Conservation (phyloP, 2,888 invertebrate genomes). For the Carpatolechia fugitivella region DNA sequence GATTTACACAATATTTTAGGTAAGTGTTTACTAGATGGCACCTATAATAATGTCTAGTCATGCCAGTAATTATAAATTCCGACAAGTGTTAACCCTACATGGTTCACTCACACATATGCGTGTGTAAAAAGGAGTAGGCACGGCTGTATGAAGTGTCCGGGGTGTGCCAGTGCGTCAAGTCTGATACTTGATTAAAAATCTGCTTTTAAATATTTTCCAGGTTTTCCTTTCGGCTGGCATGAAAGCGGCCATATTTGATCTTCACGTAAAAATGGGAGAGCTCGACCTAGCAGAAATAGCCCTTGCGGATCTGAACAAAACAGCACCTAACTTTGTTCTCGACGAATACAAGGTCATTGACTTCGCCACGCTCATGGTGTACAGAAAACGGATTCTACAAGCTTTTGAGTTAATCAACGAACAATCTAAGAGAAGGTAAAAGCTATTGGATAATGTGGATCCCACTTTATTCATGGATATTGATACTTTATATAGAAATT, state of each 20-base stretch:
- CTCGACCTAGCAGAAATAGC: slow-evolving; percentile 73
- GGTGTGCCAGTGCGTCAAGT: no score
- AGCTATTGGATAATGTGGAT: not conserved
- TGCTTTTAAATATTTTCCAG: slow-evolving; percentile 44
- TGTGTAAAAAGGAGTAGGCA: no score
- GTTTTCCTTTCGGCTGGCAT: slow-evolving; percentile 82
- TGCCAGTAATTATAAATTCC: no score
- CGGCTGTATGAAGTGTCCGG: no score
- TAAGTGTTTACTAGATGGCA: no score
- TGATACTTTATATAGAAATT: no score
- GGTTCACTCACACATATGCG: no score
- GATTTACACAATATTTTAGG: no score
- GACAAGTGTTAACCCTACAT: no score
- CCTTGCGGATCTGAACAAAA: slow-evolving; percentile 72
- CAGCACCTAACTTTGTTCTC: slow-evolving; percentile 76
- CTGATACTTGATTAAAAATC: not conserved
- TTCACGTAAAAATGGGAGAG: slow-evolving; percentile 78
- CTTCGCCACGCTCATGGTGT: slow-evolving; percentile 79
- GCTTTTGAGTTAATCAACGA: slow-evolving; percentile 71
- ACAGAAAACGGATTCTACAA: slow-evolving; percentile 57
- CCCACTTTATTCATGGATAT: not conserved
- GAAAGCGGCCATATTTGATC: slow-evolving; percentile 81
- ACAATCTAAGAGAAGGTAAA: slow-evolving; percentile 66
- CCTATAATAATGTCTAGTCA: no score
- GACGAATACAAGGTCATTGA: slow-evolving; percentile 84